phyloP scores from a whole-genome alignment of 2,888 invertebrate genomes.

The Eledona agricola region DNA sequence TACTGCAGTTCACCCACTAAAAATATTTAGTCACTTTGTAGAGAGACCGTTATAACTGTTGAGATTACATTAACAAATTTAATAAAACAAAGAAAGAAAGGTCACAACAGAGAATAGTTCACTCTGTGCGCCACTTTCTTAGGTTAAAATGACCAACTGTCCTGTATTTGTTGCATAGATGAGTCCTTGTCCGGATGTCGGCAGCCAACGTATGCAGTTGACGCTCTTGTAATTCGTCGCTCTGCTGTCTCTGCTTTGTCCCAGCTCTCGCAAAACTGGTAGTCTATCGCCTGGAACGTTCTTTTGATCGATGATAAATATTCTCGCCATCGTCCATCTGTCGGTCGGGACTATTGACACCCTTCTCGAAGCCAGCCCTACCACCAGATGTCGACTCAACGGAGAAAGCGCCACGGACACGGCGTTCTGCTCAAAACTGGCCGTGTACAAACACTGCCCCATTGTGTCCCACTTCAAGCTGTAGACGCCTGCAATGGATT shows the following conservation, averaged over 20 bases:
- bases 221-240: conserved; percentile 74
- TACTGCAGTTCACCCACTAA: too few species aligned
- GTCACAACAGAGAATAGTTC: too few species aligned
- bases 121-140: conserved; percentile 40
- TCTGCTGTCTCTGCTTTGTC: conserved; percentile 69
- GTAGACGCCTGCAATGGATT: conserved; percentile 76
- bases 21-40: too few species aligned
- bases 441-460: conserved; percentile 82
- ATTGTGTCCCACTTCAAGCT: conserved; percentile 79
- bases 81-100: too few species aligned
- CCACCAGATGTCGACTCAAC: conserved; percentile 78
- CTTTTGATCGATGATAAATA: conserved; percentile 60
- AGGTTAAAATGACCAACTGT: conserved; percentile 76
- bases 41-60: too few species aligned
- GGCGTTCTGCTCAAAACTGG: conserved; percentile 79
- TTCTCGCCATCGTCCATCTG: conserved; percentile 63
- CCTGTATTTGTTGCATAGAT: conserved; percentile 89
- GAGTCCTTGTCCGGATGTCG: conserved; percentile 82
- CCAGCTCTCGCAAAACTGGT: conserved; percentile 71
- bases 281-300: conserved; percentile 56
- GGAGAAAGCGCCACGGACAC: conserved; percentile 89
- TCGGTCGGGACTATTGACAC: conserved; percentile 68
- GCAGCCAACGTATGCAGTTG: conserved; percentile 87
- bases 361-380: conserved; percentile 78
- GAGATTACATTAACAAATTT: too few species aligned